These are phyloP conservation scores for Choreutis nemorana DNA, from an alignment of 2,888 invertebrate species.

Conservation along the genomic window DNA sequence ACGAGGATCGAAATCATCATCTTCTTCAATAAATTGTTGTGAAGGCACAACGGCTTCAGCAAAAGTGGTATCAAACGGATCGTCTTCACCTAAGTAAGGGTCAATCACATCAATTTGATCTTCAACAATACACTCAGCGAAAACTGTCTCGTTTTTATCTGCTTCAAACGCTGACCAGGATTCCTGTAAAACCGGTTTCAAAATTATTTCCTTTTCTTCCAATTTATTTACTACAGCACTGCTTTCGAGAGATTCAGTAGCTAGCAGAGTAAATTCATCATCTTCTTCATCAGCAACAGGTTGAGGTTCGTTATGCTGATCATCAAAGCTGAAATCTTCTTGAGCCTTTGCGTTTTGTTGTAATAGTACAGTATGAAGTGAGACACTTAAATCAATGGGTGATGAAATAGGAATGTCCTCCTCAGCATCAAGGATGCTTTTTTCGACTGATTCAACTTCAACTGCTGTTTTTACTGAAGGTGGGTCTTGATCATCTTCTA, in stretches of 20 bases:
- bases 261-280: slow-evolving; percentile 80
- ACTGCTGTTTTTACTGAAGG: slow-evolving; percentile 20
- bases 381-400: slow-evolving; percentile 76
- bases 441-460: slow-evolving; percentile 69
- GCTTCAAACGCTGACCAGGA: slow-evolving; percentile 75
- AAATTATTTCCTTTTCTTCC: slow-evolving; percentile 40
- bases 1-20: slow-evolving; percentile 71
- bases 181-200: slow-evolving; percentile 52
- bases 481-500: slow-evolving; percentile 64
- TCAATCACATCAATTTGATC: slow-evolving; percentile 51
- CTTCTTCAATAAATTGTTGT: slow-evolving; percentile 43
- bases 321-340: slow-evolving; percentile 13
- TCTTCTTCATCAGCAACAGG: slow-evolving; percentile 64
- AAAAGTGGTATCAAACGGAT: slow-evolving; percentile 88
- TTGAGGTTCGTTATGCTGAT: slow-evolving; percentile 10
- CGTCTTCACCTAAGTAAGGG: slow-evolving; percentile 68
- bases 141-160: slow-evolving; percentile 48
- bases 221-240: slow-evolving; percentile 61
- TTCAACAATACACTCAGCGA: slow-evolving; percentile 52
- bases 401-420: slow-evolving; percentile 71
- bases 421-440: slow-evolving; percentile 79
- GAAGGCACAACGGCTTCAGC: slow-evolving; percentile 76
- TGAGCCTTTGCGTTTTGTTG: slow-evolving; percentile 41
- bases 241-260: slow-evolving; percentile 75
- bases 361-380: slow-evolving; percentile 63